Base-by-base conservation (phyloP, 2,888 invertebrate species). In the Morpho helenor region DNA sequence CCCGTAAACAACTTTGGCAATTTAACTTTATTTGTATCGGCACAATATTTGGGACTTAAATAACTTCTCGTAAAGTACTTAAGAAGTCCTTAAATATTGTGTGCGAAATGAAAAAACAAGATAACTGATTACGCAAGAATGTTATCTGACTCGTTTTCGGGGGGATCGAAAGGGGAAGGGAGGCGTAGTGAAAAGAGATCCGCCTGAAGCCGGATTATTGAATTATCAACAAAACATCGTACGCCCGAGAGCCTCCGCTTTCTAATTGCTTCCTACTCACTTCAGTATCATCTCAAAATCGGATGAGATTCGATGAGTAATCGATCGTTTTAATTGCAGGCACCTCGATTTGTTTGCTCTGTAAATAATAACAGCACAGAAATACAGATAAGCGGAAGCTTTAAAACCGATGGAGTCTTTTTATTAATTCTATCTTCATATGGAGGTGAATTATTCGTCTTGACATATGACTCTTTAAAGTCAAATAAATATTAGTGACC, bases 1-100 rank as follows among this genome's bases (percentile, higher is more conserved):
- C 69, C 66, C 63, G 64, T 63, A 62, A 59, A 62, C 68, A 89
- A 89, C 89, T 89, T 89, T 88, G 75, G 83, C 87, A 89, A 89
- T 89, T 89, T 89, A 89, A 89, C 88, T 89, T 89, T 87, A 87
- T 85, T 85, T 86, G 79, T 85, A 81, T 83, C 82, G 75, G 65
- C 66, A 70, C 75, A 77, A 85, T 86, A 87, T 83, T 84, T 73
- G 75, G 62, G 72, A 82, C 78, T 80, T 79, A 77, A 75, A 81
- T 75, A 84, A 87, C 79, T 87, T 87, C 80, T 76, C 72, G 67
- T 67, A 59, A 73, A 75, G 72, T 78, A 74, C 77, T 77, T 79
- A 77, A 74, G 56, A 72, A 74, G 73, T 69, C 67, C 69, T 74
- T 78, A 79, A 78, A 82, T 79, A 76, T 80, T 76, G 70, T 77